Percentiles rank a stretch among this genome's conserved stretches.
These are phyloP conservation scores for Apaloderma vittatum DNA, from an alignment of 2,113 vertebrate genomes.

Conservation along the genomic window DNA sequence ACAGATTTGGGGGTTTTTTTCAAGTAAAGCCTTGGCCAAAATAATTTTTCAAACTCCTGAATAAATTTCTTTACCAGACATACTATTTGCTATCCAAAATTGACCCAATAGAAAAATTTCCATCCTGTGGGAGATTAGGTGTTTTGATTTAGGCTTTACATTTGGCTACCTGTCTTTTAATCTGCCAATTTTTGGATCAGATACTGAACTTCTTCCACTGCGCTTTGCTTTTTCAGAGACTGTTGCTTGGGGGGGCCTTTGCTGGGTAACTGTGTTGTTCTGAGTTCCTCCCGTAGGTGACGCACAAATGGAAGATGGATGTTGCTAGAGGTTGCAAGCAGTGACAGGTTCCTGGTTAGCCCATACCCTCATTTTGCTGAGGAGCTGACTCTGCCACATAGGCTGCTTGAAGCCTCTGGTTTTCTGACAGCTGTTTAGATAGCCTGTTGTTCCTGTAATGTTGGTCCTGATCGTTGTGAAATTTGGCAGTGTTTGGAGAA, in stretches of 20 bases:
- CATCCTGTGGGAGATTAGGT: not conserved
- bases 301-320: not conserved
- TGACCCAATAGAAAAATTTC: not conserved
- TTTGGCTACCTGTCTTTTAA: not conserved
- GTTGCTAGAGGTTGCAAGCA: not conserved
- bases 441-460: not conserved
- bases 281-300: not conserved
- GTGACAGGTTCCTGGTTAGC: not conserved
- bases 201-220: not conserved
- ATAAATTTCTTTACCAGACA: not conserved
- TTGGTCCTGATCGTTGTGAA: not conserved
- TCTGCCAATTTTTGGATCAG: not conserved
- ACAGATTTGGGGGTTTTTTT: no score
- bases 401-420: no score
- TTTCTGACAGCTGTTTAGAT: not conserved
- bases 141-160: not conserved
- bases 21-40: not conserved
- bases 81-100: not conserved
- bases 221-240: not conserved
- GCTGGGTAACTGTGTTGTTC: not conserved
- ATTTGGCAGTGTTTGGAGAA: not conserved
- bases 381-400: not conserved
- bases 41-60: not conserved
- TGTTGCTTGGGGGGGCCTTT: not conserved
- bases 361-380: not conserved